Base-by-base conservation (phyloP, 1,140 invertebrate genomes). In the Nasonia vitripennis region DNA sequence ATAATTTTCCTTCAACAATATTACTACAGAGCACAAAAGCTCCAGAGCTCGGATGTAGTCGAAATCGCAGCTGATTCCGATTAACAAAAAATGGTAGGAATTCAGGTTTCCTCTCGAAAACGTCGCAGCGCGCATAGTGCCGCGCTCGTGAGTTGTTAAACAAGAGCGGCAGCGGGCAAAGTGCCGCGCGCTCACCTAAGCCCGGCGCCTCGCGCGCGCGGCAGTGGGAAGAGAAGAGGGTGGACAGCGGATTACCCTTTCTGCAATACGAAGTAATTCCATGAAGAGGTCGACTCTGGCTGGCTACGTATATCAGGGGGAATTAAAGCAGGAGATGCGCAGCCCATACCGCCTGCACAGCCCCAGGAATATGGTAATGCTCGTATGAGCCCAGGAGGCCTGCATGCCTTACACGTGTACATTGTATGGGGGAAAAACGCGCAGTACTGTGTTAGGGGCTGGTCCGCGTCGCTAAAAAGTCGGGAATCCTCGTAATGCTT, bases 101-200 rank as follows among this genome's bases (percentile, higher is more conserved):
- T 11, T 17, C 2, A 12, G 9, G 27, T 11, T 17, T n/a, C 81
- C 70, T 70, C 81, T 74, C 34, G 17, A 55, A 74, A 48, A 37
- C 48, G 23, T 83, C 48, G 81, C 34, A 2, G 0, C 48, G 6
- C 0, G 0, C 31, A 17, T 3, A 20, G 55, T n/a, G 70, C 70
- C 17, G 70, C 70, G 2, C 23, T 34, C 11, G 31, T 17, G 41
- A 81, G 73, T 45, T 78, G 81, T 73, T 73, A 86, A 83, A 83
- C 75, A 83, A 79, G 75, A 79, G 84, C 77, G 74, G 86, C 86
- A 82, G 82, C 81, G 86, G 87, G 88, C 86, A 86, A 78, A 79
- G 70, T 80, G 77, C 68, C 45, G 27, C 55, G 27, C 62, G 17
- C 20, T n/a, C 27, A 78, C 45, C 83, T 73, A 86, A 89, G 89